Evolutionary conservation across 2,888 invertebrate species (phyloP), one percentile per base, ranked within the genome.

Genomic region (Cartodere bifasciata): DNA sequence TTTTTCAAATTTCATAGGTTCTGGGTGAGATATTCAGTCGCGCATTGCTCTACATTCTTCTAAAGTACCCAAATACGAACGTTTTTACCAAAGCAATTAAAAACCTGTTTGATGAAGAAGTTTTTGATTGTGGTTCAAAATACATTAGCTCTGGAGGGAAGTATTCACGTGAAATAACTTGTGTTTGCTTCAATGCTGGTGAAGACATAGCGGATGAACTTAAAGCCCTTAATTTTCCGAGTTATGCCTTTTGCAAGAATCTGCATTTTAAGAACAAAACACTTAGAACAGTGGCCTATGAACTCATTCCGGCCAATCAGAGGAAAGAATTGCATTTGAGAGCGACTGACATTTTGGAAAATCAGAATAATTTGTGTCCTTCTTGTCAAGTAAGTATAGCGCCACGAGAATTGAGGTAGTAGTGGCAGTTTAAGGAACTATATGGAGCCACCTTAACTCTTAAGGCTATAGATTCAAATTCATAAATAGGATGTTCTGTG

Each of bases 221-320:
- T 4, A 5, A 35, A 13, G 43, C 40, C 37, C 46, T 55, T 31
- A 54, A 57, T 38, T 47, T 68, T 23, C 67, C 71, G 0, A 60
- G 59, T 42, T 69, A 70, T 42, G 67, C 71, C 4, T 66, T 64
- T 49, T 74, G 74, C 16, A 67, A 65, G 48, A 50, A 69, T 6
- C 56, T 73, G 47, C 65, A 63, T 45, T 74, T 74, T 44, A 64
- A 62, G 48, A 65, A 61, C 38, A 61, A 56, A 37, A 61, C 55
- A 31, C 64, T 70, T 22, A 60, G 65, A 39, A 58, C 60, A 35
- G 60, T 67, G 1, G 65, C 70, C 32, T 70, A 72, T 41, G 66
- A 70, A 39, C 46, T 68, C 16, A 49, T 72, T 13, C 63, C 68
- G 1, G 50, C 63, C 5, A 65, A 65, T 40, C 69, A 72, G 40